A percentile compares a stretch with the other conserved stretches of the same genome.
Evolutionary conservation across 2,888 invertebrate genomes (phyloP).

Genomic region (Dysmachus trigonus): DNA sequence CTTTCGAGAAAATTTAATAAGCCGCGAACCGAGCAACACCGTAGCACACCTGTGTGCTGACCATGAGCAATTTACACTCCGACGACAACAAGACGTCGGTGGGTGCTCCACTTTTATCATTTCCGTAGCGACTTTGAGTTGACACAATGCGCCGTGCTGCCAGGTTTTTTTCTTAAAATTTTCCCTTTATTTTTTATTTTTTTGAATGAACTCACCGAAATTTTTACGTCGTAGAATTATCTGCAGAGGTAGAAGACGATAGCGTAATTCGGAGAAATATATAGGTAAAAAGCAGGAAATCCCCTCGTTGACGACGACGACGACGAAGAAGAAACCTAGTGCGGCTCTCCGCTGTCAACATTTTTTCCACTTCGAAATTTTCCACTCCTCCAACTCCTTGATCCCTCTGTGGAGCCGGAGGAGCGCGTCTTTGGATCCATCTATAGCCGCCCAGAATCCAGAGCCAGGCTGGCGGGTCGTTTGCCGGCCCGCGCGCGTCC

Average conservation of each 20-base stretch:
- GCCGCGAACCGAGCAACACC: background rate
- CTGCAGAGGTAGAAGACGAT: background rate
- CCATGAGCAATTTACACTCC: background rate
- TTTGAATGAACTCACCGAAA: background rate
- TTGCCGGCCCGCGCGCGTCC: background rate
- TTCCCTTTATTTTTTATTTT: background rate
- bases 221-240: background rate
- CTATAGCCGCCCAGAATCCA: background rate
- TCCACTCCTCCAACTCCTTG: background rate
- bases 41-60: background rate
- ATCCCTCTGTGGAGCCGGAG: background rate
- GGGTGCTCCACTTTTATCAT: constrained; percentile 11
- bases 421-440: background rate
- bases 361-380: background rate
- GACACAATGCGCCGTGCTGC: background rate
- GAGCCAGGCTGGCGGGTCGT: background rate
- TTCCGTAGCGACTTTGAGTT: background rate
- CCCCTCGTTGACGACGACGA: too few species aligned
- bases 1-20: background rate
- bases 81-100: background rate
- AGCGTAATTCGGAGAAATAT: background rate
- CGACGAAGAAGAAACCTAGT: background rate
- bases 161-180: background rate
- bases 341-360: background rate
- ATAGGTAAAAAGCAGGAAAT: background rate